A percentile compares a stretch with the other conserved stretches of the same genome.
Evolutionary conservation across 35 echinoderm and acorn worm genomes (phyloP).

Genomic region (Anneissia japonica): DNA sequence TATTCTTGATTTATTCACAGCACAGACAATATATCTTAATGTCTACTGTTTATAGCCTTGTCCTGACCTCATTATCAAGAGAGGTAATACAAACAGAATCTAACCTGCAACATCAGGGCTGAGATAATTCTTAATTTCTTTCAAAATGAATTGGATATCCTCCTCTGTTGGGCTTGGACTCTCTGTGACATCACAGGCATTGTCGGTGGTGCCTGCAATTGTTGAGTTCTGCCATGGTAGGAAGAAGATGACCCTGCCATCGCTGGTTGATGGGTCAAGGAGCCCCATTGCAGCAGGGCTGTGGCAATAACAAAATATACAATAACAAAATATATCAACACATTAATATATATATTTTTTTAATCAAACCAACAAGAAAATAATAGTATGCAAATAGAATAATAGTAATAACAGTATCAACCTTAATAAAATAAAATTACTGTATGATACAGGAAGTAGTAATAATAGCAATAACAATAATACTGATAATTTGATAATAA

Average conservation of each 20-base stretch:
- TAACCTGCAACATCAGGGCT: conserved; percentile 87
- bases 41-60: background rate
- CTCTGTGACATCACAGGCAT: conserved; percentile 70
- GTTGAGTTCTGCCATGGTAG: conserved; percentile 95
- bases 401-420: too few species aligned
- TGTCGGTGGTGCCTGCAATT: conserved; percentile 87
- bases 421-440: too few species aligned
- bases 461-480: too few species aligned
- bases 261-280: conserved; percentile 90
- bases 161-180: conserved; percentile 75
- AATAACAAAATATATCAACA: too few species aligned
- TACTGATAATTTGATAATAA: too few species aligned
- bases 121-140: conserved; percentile 90
- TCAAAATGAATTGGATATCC: conserved; percentile 94
- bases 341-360: too few species aligned
- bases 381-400: too few species aligned
- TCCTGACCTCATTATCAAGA: background rate
- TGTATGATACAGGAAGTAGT: too few species aligned
- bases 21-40: background rate
- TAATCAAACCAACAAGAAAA: too few species aligned
- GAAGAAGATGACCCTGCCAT: conserved; percentile 97
- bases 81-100: background rate
- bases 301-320: too few species aligned
- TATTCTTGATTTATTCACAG: background rate
- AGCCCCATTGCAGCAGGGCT: conserved; percentile 93